Evolutionary conservation across 2,113 vertebrate genomes (phyloP).

Genomic region (Megaleporinus macrocephalus): DNA sequence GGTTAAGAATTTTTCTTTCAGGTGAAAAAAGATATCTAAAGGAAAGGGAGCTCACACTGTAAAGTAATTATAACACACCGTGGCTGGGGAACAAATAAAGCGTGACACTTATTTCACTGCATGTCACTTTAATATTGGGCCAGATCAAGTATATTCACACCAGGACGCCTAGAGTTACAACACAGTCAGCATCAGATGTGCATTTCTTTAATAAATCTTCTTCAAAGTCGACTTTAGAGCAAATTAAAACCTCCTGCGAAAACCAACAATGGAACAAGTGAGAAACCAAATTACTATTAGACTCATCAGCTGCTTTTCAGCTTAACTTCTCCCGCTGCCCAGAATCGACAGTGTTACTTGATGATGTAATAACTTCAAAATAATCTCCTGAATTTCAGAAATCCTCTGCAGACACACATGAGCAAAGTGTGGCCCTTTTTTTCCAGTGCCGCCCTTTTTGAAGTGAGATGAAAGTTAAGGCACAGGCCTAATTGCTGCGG

Average conservation of each 20-base stretch:
- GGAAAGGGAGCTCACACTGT: neutral
- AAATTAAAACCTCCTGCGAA: constrained; percentile 3
- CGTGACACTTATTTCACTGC: neutral
- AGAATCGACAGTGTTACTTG: neutral
- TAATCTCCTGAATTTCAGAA: neutral
- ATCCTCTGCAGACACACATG: constrained; percentile 27
- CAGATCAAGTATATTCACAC: constrained; percentile 19
- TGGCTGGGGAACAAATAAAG: constrained; percentile 19
- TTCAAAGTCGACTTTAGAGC: constrained; percentile 13
- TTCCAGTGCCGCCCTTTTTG: constrained; percentile 67
- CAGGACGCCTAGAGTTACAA: constrained; percentile 23
- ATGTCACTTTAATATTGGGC: constrained; percentile 23
- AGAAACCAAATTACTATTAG: constrained; percentile 14
- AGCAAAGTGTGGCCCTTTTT: constrained; percentile 40
- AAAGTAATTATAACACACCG: neutral
- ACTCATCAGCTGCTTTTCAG: neutral
- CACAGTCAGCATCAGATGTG: neutral
- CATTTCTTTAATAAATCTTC: constrained; percentile 26
- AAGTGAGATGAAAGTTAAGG: constrained; percentile 77
- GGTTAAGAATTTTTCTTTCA: neutral
- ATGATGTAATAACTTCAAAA: neutral
- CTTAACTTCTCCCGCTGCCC: neutral
- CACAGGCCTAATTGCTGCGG: constrained; percentile 78
- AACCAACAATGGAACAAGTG: neutral
- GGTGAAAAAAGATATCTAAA: too few relatives aligned